Percentiles rank a stretch among this genome's conserved stretches.
Conservation (phyloP, 2,888 invertebrate genomes). For the Drosophila phalerata region DNA sequence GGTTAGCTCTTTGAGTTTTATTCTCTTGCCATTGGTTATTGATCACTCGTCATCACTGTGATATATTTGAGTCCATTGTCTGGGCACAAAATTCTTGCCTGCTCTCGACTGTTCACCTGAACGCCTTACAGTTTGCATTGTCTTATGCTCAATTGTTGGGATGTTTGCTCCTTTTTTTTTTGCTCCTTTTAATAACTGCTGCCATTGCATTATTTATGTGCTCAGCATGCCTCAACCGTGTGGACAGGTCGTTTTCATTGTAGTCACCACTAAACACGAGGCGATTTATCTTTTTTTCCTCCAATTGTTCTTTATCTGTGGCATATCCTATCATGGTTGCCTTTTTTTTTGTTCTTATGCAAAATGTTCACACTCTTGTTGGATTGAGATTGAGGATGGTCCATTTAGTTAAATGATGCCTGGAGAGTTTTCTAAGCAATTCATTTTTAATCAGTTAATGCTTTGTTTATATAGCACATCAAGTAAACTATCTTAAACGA, state of each 20-base stretch:
- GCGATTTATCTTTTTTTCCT: conserved; percentile 64
- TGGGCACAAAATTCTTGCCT: conserved; percentile 56
- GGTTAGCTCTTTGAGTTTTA: neutral
- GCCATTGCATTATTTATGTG: conserved; percentile 75
- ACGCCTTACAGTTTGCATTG: conserved; percentile 56
- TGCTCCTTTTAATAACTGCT: conserved; percentile 41
- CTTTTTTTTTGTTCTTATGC: conserved; percentile 46
- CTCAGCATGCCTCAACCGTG: conserved; percentile 62
- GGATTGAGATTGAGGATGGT: conserved; percentile 47
- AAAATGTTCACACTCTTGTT: conserved; percentile 53
- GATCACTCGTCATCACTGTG: conserved; percentile 74
- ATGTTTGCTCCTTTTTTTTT: conserved; percentile 7
- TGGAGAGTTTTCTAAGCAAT: conserved; percentile 15
- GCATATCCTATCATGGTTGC: conserved; percentile 4
- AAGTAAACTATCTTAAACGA: neutral
- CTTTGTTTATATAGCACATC: neutral
- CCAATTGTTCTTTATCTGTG: conserved; percentile 43
- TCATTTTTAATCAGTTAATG: conserved; percentile 43
- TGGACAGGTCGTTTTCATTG: conserved; percentile 59
- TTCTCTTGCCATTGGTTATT: conserved; percentile 50
- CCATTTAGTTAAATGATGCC: conserved; percentile 29
- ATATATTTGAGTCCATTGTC: conserved; percentile 73
- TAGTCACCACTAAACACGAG: conserved; percentile 62
- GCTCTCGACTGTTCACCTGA: conserved; percentile 47
- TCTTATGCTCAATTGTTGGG: conserved; percentile 57